Evolutionary conservation across 2,888 invertebrate genomes (phyloP), one percentile per base, ranked within the genome.

Genomic region (Thecocarcelia acutangulata): DNA sequence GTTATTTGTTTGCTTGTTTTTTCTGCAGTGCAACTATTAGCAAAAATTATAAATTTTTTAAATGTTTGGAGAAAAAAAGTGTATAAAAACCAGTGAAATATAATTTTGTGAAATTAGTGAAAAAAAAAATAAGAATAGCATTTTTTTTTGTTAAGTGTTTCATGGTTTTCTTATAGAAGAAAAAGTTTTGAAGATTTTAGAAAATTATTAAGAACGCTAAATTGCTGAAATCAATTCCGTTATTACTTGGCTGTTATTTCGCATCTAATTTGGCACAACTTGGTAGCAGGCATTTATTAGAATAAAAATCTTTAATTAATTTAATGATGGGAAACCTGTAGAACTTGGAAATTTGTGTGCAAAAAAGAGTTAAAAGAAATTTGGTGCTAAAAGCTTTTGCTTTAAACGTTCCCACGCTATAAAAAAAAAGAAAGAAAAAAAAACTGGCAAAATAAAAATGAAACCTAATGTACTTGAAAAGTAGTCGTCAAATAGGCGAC

Each of bases 81-180:
- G 54, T 69, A 76, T 76, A 69, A 76, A 69, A 76, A 76, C 52
- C 76, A 76, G 69, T 54, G 15, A 61, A 54, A 76, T 13, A 61
- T 76, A 76, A 76, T 76, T 68, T 76, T 54, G 61, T 76, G 59
- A 69, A 69, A 76, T 76, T 76, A 76, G 54, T n/a, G n/a, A n/a
- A 48, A 48, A 42, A 24, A 50, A 59, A 70, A 54, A 33, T 37
- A 46, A 63, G 37, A 33, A 46, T 37, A 37, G n/a, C 2, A 12
- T 73, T 73, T 72, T 44, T 21, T 42, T 24, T 59, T 63, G 3
- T 21, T 12, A 13, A 1, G 11, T 15, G 5, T 33, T 28, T 28
- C 4, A 4, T 12, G 15, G 1, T 2, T 50, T 66, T 54, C 6
- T 8, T 19, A 19, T 44, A n/a, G 17, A 8, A 4, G 13, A 54